These are phyloP conservation scores for Sander lucioperca DNA, from an alignment of 2,113 vertebrate species.

Conservation along the genomic window DNA sequence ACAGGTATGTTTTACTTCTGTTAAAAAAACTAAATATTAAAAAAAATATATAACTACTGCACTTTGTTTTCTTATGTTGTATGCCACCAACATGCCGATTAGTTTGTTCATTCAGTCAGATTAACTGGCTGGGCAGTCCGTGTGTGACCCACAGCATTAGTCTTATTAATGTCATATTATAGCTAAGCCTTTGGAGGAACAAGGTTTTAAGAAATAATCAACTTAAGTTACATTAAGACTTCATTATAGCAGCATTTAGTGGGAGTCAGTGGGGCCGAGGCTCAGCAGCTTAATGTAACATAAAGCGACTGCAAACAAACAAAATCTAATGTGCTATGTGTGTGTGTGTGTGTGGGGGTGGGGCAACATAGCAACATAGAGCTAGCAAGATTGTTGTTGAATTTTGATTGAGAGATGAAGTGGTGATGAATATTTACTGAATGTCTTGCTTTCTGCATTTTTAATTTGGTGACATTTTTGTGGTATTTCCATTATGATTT, in stretches of 20 bases:
- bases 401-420: no score
- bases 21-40: neutral
- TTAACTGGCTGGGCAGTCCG: conserved; percentile 19
- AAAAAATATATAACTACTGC: neutral
- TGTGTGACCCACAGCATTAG: conserved; percentile 27
- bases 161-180: conserved; percentile 44
- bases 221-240: conserved; percentile 16
- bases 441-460: no score
- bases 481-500: no score
- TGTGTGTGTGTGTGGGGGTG: neutral
- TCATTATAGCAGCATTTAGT: conserved; percentile 1
- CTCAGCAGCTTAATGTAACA: conserved; percentile 30
- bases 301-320: neutral
- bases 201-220: conserved; percentile 29
- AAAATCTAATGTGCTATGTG: neutral
- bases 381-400: no score
- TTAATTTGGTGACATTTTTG: no score
- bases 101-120: conserved; percentile 1
- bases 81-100: conserved; percentile 1
- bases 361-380: no score
- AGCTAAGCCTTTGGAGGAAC: conserved; percentile 12
- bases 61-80: neutral
- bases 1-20: neutral
- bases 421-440: no score
- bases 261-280: neutral